Conservation (phyloP, 1,140 invertebrate genomes). For the Drosophila tristis region DNA sequence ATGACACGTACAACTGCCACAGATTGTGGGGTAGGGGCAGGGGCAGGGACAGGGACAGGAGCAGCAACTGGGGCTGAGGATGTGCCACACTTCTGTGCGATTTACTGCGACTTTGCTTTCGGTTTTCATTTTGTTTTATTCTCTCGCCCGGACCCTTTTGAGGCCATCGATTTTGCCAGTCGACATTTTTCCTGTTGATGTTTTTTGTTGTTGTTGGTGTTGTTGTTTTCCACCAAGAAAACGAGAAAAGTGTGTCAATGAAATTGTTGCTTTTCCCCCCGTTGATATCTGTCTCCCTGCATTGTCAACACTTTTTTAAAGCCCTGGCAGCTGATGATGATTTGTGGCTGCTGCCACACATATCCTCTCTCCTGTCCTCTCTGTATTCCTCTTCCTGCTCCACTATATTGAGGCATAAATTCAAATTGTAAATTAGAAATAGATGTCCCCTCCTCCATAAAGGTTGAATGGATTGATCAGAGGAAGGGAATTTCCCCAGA, state of each 20-base stretch:
- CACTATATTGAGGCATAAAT: no score
- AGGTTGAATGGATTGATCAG: no score
- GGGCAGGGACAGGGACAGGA: constrained; percentile 1
- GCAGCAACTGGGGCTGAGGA: constrained; percentile 1
- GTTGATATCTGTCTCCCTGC: constrained; percentile 41
- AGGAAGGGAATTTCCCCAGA: no score
- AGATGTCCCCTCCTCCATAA: no score
- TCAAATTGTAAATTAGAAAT: no score
- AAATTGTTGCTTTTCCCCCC: constrained; percentile 66
- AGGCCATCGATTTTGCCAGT: constrained; percentile 77
- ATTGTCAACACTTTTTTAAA: constrained; percentile 61
- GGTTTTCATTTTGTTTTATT: constrained; percentile 73
- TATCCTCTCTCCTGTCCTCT: background rate
- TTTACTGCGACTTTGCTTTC: constrained; percentile 73
- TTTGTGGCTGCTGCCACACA: constrained; percentile 35
- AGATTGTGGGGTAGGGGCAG: constrained; percentile 7
- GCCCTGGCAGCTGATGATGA: constrained; percentile 51
- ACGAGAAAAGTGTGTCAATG: constrained; percentile 70
- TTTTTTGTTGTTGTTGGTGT: constrained; percentile 20
- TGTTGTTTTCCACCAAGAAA: constrained; percentile 38
- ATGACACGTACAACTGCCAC: constrained; percentile 76
- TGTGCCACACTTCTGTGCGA: constrained; percentile 42
- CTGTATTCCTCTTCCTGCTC: no score
- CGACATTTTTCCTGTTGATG: constrained; percentile 52
- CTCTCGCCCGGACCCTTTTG: constrained; percentile 62